phyloP scores from a whole-genome alignment of 1,140 invertebrate genomes.

The Leptonema lineaticorne region DNA sequence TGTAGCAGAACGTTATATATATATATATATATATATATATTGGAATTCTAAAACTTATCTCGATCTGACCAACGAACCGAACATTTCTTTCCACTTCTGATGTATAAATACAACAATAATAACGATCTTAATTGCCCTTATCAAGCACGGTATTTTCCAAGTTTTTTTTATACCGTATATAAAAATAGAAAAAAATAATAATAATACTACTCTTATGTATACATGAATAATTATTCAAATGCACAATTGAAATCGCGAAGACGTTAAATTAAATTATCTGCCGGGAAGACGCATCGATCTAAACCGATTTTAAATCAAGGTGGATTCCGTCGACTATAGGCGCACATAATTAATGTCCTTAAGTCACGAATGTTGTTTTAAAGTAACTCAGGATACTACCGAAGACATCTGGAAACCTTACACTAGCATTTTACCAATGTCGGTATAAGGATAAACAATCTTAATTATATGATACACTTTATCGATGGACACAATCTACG shows the following conservation, averaged over 20 bases:
- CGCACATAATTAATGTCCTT: conserved; percentile 12
- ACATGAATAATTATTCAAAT: too few species aligned
- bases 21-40: neutral
- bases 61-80: conserved; percentile 11
- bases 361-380: neutral
- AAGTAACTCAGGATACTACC: neutral
- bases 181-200: too few species aligned
- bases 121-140: conserved; percentile 19
- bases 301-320: neutral
- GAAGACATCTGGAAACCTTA: neutral
- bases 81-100: neutral
- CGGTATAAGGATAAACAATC: neutral
- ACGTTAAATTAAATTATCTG: conserved; percentile 8
- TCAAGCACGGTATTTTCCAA: neutral
- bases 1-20: neutral
- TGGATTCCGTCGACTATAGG: neutral
- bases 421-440: neutral
- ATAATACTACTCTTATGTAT: too few species aligned
- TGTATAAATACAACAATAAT: neutral
- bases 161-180: conserved; percentile 13
- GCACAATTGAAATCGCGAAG: too few species aligned
- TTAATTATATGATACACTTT: conserved; percentile 10
- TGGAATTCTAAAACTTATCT: conserved; percentile 12
- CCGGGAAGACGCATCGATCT: conserved; percentile 23
- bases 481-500: neutral